Percentiles rank a stretch among this genome's conserved stretches.
Conservation (phyloP, 2,797 vertebrate genomes). For the Helicolenus hilgendorfi region DNA sequence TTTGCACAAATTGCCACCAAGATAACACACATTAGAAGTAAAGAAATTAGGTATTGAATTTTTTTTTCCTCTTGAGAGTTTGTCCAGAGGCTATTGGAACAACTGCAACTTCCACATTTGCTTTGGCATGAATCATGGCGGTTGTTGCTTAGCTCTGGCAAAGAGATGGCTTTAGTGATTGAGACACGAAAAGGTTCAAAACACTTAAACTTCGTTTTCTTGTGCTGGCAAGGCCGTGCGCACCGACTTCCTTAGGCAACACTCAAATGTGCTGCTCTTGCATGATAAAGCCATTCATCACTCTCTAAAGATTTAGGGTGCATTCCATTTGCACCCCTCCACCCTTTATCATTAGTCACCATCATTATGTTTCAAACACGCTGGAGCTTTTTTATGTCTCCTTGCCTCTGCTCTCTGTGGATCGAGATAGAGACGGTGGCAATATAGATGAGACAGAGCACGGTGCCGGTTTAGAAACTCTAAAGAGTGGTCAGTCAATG, state of each 20-base stretch:
- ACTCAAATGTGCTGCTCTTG: slow-evolving; percentile 22
- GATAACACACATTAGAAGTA: background rate
- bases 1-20: background rate
- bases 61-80: background rate
- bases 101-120: background rate
- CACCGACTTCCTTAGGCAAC: background rate
- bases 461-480: background rate
- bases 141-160: background rate
- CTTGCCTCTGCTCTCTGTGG: background rate
- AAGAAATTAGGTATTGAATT: no score
- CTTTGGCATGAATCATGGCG: background rate
- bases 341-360: slow-evolving; percentile 50
- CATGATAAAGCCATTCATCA: slow-evolving; percentile 49
- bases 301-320: slow-evolving; percentile 43
- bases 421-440: background rate
- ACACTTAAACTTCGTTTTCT: slow-evolving; percentile 3
- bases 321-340: slow-evolving; percentile 38
- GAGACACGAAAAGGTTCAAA: slow-evolving; percentile 17
- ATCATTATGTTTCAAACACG: slow-evolving; percentile 40
- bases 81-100: background rate
- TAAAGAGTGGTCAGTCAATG: background rate
- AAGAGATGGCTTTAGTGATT: background rate
- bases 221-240: background rate
- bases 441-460: background rate
- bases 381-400: slow-evolving; percentile 1